phyloP scores from a whole-genome alignment of 2,113 vertebrate species.

The Chionomys nivalis region DNA sequence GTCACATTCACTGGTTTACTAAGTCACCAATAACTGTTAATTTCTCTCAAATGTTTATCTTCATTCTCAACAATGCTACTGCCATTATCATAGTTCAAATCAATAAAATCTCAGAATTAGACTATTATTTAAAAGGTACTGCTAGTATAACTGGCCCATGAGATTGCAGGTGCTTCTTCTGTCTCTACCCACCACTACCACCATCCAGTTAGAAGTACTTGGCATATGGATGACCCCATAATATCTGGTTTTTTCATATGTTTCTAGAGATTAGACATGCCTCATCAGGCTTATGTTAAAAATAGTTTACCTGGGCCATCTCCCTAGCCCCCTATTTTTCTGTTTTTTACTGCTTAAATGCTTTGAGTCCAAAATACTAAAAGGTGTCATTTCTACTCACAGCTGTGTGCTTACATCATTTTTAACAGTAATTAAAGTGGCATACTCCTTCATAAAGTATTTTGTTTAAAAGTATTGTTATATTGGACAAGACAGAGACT shows the following conservation, averaged over 20 bases:
- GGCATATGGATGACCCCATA: background rate
- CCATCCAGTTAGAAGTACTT: too few relatives aligned
- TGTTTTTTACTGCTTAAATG: background rate
- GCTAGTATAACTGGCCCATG: background rate
- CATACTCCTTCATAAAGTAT: background rate
- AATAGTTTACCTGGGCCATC: background rate
- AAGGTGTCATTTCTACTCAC: background rate
- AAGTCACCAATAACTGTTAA: background rate
- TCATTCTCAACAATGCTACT: background rate
- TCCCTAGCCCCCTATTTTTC: background rate
- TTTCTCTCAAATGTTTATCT: conserved; percentile 39
- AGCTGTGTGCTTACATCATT: background rate
- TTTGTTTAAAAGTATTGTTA: background rate
- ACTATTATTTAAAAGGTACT: background rate
- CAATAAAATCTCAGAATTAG: conserved; percentile 11
- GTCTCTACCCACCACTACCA: too few relatives aligned
- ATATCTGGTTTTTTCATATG: background rate
- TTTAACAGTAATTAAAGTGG: conserved; percentile 3
- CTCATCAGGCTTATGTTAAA: background rate
- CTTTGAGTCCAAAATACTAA: background rate
- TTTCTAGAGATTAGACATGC: background rate
- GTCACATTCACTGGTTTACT: background rate
- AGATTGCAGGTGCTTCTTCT: background rate
- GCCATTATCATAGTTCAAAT: background rate
- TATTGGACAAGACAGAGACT: background rate